phyloP scores from a whole-genome alignment of 92 coral and sea anemone species.

The Zoanthus solanderi region DNA sequence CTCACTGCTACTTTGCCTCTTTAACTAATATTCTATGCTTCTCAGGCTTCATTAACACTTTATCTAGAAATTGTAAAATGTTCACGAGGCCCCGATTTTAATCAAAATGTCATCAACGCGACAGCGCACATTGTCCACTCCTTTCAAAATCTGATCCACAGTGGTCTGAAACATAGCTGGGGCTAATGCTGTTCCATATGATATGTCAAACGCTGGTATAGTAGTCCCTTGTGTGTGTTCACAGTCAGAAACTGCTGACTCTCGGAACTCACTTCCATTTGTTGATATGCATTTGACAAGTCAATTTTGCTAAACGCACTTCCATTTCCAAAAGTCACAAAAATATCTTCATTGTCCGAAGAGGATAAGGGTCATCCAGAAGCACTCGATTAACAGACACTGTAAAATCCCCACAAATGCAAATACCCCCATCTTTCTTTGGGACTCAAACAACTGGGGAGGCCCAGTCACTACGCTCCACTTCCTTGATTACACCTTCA shows the following conservation, averaged over 20 bases:
- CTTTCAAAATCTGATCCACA: conserved; percentile 54
- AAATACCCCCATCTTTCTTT: conserved; percentile 54
- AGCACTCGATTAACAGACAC: conserved; percentile 55
- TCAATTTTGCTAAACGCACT: conserved; percentile 66
- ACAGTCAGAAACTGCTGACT: conserved; percentile 60
- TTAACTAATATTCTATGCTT: too few relatives aligned
- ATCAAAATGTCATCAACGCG: conserved; percentile 57
- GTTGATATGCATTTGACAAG: conserved; percentile 67
- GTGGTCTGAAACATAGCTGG: conserved; percentile 49
- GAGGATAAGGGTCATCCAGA: conserved; percentile 47
- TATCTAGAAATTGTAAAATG: conserved; percentile 49
- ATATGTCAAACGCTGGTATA: conserved; percentile 57
- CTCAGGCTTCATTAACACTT: too few relatives aligned
- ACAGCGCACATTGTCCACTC: conserved; percentile 33
- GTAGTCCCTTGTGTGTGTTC: conserved; percentile 60
- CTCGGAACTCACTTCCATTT: conserved; percentile 43
- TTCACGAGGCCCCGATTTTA: conserved; percentile 51
- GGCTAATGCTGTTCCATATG: conserved; percentile 55
- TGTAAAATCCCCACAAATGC: conserved; percentile 66
- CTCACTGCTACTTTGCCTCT: not conserved
- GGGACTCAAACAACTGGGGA: conserved; percentile 62
- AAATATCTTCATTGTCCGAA: conserved; percentile 62
- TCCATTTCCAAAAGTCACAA: conserved; percentile 66
- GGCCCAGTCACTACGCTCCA: conserved; percentile 58
- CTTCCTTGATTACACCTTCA: conserved; percentile 62